Base-by-base conservation (phyloP, 2,888 invertebrate species). In the Ennomos erosarius region DNA sequence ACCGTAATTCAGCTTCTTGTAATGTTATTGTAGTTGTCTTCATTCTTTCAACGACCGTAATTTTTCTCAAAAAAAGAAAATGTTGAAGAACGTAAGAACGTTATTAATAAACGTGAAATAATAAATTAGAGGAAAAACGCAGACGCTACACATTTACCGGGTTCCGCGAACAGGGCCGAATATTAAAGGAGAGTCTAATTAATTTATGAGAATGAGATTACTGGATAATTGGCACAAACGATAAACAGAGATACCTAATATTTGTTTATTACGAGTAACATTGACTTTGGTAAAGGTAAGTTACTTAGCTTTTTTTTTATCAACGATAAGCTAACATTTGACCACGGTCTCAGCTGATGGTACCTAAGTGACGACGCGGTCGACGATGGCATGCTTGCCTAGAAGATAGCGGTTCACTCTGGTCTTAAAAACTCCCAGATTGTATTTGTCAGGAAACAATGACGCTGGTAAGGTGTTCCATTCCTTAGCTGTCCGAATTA, bases 201-300 rank as follows among this genome's bases (percentile, higher is more conserved):
- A 78, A 77, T 78, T 78, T 78, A 78, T 62, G 77, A 68, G 69
- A 65, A 65, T 60, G 64, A 75, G 70, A 76, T 77, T 75, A 75
- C 60, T 60, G 59, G 59, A 62, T 69, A 73, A 71, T 68, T 67
- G 67, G 66, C 60, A 45, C 58, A 59, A 62, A 56, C 60, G 54
- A 65, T 54, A 43, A 62, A 56, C 48, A 45, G 43, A 44, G 36
- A 57, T 26, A 26, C 37, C 16, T 34, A 43, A 60, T 52, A 55
- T 49, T 60, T 52, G 47, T 48, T 34, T 56, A 50, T 50, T 50
- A 9, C 26, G 40, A 40, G 33, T 16, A 36, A 33, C 38, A 34
- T 16, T 26, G 36, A 35, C 38, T 33, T 38, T 13, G 34, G 10
- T 11, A 36, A 16, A 26, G 36, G 37, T 38, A 26, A n/a, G n/a